phyloP scores from a whole-genome alignment of 2,113 vertebrate species.

The Bagarius yarrelli region DNA sequence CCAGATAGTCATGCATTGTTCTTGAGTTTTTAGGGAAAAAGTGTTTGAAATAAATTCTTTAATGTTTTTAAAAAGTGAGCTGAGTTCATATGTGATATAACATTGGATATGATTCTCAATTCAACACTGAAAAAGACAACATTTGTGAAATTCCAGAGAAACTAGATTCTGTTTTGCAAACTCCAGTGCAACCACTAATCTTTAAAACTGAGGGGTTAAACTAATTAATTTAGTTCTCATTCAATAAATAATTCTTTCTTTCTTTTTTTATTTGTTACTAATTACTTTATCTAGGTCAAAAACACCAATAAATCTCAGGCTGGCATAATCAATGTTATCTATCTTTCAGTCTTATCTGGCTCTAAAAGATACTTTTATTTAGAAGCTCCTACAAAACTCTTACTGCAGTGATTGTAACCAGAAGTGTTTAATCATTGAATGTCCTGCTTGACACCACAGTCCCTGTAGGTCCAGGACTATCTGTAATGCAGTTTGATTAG shows the following conservation, averaged over 20 bases:
- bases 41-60: background rate
- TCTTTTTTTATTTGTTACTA: background rate
- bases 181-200: no score
- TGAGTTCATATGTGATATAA: background rate
- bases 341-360: slow-evolving; percentile 48
- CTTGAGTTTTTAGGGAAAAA: background rate
- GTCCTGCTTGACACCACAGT: slow-evolving; percentile 52
- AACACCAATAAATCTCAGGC: background rate
- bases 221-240: background rate
- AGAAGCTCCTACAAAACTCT: slow-evolving; percentile 48
- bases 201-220: background rate
- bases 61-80: background rate
- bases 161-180: no score
- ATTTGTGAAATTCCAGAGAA: background rate
- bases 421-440: slow-evolving; percentile 43
- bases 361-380: slow-evolving; percentile 47
- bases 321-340: slow-evolving; percentile 58
- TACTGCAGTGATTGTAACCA: slow-evolving; percentile 32
- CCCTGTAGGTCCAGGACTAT: slow-evolving; percentile 39
- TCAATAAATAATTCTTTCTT: background rate
- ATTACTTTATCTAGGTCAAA: background rate
- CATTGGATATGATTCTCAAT: background rate
- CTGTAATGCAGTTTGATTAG: slow-evolving; percentile 33
- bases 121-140: background rate
- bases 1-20: no score